A percentile compares a stretch with the other conserved stretches of the same genome.
Conservation (phyloP, 2,113 vertebrate species). For the Gallinago undulata region DNA sequence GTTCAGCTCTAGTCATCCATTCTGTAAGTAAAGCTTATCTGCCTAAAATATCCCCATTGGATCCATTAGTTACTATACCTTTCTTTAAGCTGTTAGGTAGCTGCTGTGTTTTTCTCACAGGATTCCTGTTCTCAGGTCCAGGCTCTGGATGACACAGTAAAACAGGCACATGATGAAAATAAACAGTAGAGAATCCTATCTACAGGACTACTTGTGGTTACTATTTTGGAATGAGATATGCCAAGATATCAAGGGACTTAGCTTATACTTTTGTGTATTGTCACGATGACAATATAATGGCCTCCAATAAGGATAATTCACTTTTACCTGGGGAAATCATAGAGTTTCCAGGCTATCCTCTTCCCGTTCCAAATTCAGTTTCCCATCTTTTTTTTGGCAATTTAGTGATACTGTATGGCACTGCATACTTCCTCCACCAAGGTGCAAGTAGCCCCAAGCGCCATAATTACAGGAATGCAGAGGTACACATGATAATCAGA, state of each 20-base stretch:
- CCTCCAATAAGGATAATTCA: neutral
- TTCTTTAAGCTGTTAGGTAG: neutral
- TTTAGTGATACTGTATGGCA: neutral
- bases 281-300: neutral
- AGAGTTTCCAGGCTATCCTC: fast-evolving
- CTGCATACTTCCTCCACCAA: neutral
- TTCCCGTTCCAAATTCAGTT: neutral
- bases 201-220: neutral
- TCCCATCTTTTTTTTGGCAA: neutral
- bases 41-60: neutral
- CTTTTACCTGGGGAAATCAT: neutral
- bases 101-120: neutral
- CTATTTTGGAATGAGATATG: neutral
- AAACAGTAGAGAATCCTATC: neutral
- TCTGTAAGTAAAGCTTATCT: slow-evolving; percentile 6
- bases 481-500: neutral
- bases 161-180: neutral
- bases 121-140: neutral
- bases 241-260: neutral
- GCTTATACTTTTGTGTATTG: neutral
- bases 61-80: neutral
- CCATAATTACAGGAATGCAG: neutral
- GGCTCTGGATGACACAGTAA: neutral
- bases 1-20: neutral
- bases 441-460: neutral